Base-by-base conservation (phyloP, 2,888 invertebrate species). In the Hecatera dysodea region DNA sequence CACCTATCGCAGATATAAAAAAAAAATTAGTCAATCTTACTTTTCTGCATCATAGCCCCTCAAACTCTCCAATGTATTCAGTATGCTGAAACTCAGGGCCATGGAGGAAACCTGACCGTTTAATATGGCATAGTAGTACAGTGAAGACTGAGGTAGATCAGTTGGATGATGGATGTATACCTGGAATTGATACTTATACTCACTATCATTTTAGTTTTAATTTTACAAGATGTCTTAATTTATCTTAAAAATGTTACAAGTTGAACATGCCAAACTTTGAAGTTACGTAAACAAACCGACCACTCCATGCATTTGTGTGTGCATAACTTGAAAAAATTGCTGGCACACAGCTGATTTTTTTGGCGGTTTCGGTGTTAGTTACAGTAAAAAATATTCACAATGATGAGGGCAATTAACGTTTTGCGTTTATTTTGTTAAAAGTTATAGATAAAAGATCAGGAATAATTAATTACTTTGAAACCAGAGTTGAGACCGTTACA, bases 151-250 rank as follows among this genome's bases (percentile, higher is more conserved):
- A 0, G 92, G 91, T n/a, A 87, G 66, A 56, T 91, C 91, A 1
- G 88, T 84, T 0, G 93, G 92, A 59, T 93, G 90, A 2, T 92
- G 91, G 2, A 92, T 66, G 56, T 86, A 93, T 17, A 93, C 87
- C 91, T 92, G 66, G 1, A 86, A 73, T 22, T 0, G 27, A 27
- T 27, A 27, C 5, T 39, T 5, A 39, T 39, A 15, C 15, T 9
- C 33, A 29, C 8, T 11, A 4, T 39, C 1, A 15, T 39, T 39
- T 12, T 12, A 2, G 6, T 29, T 4, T 29, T 2, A 39, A 12
- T 12, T 39, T 39, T 39, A 39, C 39, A 39, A 0, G 12, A 39
- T 4, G 33, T 33, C 7, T 8, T 8, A 33, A 33, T 33, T 6
- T 33, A 33, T 33, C 2, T 0, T 39, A 15, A 12, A 39, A 39